Conservation (phyloP, 37 sponge, comb jelly and placozoan species). For the Ianthella basta region DNA sequence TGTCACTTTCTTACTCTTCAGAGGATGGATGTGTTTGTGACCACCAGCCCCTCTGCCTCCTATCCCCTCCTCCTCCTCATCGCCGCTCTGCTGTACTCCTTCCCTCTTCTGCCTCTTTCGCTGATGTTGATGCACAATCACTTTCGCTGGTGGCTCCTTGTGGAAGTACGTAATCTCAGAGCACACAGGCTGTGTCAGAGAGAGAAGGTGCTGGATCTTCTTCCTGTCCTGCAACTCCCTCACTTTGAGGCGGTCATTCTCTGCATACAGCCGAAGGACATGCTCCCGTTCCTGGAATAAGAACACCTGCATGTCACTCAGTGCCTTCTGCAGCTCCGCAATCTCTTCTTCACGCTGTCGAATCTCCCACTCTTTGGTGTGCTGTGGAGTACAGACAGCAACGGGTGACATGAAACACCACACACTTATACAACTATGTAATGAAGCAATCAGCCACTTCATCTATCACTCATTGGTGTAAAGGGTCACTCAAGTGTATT, state of each 20-base stretch:
- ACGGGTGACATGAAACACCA: neutral
- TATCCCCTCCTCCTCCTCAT: neutral
- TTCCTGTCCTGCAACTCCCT: constrained; percentile 93
- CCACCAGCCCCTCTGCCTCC: constrained; percentile 74
- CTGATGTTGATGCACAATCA: constrained; percentile 46
- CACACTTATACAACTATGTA: neutral
- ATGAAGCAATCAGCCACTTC: no score
- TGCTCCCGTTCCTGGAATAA: constrained; percentile 96
- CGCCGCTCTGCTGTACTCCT: no score
- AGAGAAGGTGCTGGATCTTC: constrained; percentile 92
- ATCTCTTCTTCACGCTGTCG: constrained; percentile 96
- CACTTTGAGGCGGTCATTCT: constrained; percentile 96
- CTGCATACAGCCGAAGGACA: constrained; percentile 93
- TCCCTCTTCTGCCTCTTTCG: constrained; percentile 12
- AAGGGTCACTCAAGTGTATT: no score
- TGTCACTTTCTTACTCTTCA: neutral
- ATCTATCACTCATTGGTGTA: no score
- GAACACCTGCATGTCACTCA: constrained; percentile 99
- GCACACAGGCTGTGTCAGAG: constrained; percentile 67
- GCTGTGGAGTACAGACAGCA: constrained; percentile 47
- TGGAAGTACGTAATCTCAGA: constrained; percentile 81
- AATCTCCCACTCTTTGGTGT: constrained; percentile 86
- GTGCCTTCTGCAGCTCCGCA: constrained; percentile 92
- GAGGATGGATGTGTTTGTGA: constrained; percentile 50
- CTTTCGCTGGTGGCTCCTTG: constrained; percentile 70